phyloP scores from a whole-genome alignment of 2,888 invertebrate species.

The Oxyscelio sp. region DNA sequence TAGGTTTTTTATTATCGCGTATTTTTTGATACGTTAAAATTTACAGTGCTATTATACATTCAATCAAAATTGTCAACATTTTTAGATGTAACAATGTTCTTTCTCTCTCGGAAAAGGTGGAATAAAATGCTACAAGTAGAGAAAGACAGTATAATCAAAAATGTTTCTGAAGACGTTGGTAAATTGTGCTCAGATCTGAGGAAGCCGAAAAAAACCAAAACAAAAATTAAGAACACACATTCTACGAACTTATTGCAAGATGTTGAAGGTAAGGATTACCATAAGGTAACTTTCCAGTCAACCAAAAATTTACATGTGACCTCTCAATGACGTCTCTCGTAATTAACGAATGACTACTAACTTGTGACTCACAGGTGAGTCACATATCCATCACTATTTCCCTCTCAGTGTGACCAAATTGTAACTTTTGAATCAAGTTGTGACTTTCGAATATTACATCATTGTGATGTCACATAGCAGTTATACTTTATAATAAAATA shows the following conservation, averaged over 20 bases:
- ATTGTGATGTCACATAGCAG: no score
- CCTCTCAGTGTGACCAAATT: no score
- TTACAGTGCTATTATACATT: background rate
- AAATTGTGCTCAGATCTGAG: slow-evolving; percentile 40
- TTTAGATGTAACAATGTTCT: slow-evolving; percentile 11
- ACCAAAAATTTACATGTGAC: no score
- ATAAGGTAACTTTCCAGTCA: background rate
- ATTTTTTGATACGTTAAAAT: background rate
- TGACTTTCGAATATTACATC: no score
- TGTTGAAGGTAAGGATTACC: slow-evolving; percentile 8
- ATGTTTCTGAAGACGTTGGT: slow-evolving; percentile 23
- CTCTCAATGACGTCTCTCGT: no score
- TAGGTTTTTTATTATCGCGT: slow-evolving; percentile 7
- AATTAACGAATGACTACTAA: no score
- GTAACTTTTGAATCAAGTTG: no score
- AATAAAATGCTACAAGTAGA: slow-evolving; percentile 29
- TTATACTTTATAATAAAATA: no score
- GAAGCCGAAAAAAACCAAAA: slow-evolving; percentile 16
- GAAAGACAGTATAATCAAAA: slow-evolving; percentile 17
- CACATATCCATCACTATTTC: no score
- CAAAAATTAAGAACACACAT: slow-evolving; percentile 10
- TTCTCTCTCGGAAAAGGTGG: slow-evolving; percentile 30
- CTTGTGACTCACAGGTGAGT: no score
- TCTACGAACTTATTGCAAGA: slow-evolving; percentile 3
- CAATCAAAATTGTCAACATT: slow-evolving; percentile 4